Percentiles rank a stretch among this genome's conserved stretches.
phyloP scores from a whole-genome alignment of 2,888 invertebrate species.

The Julus scanicus region DNA sequence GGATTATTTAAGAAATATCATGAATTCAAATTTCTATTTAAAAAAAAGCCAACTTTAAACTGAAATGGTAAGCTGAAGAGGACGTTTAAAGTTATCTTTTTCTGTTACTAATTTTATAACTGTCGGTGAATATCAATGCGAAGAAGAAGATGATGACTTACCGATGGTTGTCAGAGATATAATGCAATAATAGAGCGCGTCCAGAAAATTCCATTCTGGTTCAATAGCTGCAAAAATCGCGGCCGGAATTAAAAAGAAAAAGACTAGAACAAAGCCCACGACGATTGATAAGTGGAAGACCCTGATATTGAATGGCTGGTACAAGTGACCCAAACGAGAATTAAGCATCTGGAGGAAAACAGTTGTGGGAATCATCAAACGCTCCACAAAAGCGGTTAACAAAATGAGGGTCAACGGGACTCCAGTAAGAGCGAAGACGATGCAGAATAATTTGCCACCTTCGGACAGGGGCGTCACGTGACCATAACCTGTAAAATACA shows the following conservation, averaged over 20 bases:
- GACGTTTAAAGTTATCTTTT: too few species aligned
- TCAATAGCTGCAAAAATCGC: slow-evolving; percentile 79
- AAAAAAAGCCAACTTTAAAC: too few species aligned
- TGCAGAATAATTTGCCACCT: slow-evolving; percentile 88
- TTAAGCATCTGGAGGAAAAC: slow-evolving; percentile 77
- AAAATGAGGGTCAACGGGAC: slow-evolving; percentile 88
- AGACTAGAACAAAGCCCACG: slow-evolving; percentile 67
- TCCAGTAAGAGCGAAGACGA: slow-evolving; percentile 84
- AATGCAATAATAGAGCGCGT: slow-evolving; percentile 91
- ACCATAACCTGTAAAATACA: slow-evolving; percentile 78
- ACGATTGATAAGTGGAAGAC: slow-evolving; percentile 79
- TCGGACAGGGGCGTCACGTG: slow-evolving; percentile 87
- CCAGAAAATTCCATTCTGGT: slow-evolving; percentile 84
- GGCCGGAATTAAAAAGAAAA: slow-evolving; percentile 82
- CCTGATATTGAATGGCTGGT: slow-evolving; percentile 76
- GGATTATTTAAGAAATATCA: neutral
- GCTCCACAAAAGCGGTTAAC: slow-evolving; percentile 83
- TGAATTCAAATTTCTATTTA: too few species aligned
- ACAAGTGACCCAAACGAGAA: slow-evolving; percentile 77
- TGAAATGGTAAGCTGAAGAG: too few species aligned
- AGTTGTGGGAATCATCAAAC: slow-evolving; percentile 80
- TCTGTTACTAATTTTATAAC: too few species aligned
- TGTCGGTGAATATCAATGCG: neutral
- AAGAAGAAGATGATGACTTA: neutral
- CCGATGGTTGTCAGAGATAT: slow-evolving; percentile 90